A percentile compares a stretch with the other conserved stretches of the same genome.
phyloP scores from a whole-genome alignment of 2,888 invertebrate species.

The Calameuta filiformis region DNA sequence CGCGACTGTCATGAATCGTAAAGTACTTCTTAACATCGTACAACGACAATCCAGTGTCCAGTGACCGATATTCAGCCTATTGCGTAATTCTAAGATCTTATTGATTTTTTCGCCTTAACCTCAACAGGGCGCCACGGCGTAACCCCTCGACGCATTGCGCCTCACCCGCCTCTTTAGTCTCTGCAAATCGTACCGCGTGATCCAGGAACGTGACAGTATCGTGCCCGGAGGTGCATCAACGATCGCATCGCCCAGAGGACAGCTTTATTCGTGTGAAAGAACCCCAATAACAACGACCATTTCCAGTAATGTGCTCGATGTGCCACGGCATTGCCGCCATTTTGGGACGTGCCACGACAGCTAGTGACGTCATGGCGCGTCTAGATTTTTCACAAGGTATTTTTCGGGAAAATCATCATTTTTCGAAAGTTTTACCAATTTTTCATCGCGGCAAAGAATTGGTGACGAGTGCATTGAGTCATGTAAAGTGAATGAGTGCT shows the following conservation, averaged over 20 bases:
- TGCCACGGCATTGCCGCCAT: neutral
- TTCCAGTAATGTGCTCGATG: neutral
- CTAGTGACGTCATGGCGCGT: neutral
- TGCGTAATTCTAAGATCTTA: neutral
- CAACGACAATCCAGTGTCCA: neutral
- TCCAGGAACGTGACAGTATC: neutral
- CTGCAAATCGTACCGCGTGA: neutral
- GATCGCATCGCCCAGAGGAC: neutral
- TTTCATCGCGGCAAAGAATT: neutral
- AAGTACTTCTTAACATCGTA: neutral
- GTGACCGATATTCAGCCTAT: neutral
- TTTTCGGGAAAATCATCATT: neutral
- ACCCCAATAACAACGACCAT: neutral
- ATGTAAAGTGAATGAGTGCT: neutral
- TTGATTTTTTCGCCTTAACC: slow-evolving; percentile 20
- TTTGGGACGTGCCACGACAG: neutral
- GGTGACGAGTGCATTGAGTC: neutral
- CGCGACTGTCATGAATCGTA: neutral
- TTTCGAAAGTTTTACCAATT: neutral
- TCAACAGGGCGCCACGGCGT: neutral
- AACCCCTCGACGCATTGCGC: neutral
- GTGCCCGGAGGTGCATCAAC: neutral
- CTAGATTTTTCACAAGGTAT: neutral
- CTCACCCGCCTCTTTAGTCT: neutral
- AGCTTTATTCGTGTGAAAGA: neutral